phyloP scores from a whole-genome alignment of 2,888 invertebrate species.

The Agrochola circellaris region DNA sequence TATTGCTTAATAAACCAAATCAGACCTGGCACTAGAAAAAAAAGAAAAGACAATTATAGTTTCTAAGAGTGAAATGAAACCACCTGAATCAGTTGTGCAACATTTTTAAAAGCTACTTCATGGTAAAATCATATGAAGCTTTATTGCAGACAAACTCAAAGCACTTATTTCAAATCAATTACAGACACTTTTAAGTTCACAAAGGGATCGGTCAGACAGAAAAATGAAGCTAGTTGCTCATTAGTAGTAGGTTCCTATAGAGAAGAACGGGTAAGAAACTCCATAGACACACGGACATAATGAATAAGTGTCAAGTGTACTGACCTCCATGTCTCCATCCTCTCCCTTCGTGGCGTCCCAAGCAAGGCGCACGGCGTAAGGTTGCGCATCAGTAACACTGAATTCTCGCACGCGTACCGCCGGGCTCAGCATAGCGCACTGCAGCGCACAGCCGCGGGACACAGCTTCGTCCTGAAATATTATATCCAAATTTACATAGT shows the following conservation, averaged over 20 bases:
- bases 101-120: background rate
- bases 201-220: background rate
- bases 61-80: background rate
- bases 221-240: too few species aligned
- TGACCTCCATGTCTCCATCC: slow-evolving; percentile 96
- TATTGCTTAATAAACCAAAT: background rate
- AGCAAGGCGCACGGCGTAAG: slow-evolving; percentile 95
- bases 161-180: background rate
- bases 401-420: slow-evolving; percentile 99
- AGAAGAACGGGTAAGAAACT: background rate
- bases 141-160: background rate
- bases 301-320: background rate
- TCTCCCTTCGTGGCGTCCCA: slow-evolving; percentile 94
- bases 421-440: slow-evolving; percentile 99
- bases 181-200: background rate
- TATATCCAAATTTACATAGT: slow-evolving; percentile 1
- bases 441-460: slow-evolving; percentile 98
- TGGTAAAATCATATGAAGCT: background rate
- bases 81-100: background rate
- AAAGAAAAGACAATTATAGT: background rate
- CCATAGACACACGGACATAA: background rate
- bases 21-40: background rate
- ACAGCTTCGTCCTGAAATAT: slow-evolving; percentile 97
- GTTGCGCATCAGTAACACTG: slow-evolving; percentile 97
- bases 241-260: background rate